A percentile compares a stretch with the other conserved stretches of the same genome.
These are phyloP conservation scores for Dermatophagoides farinae DNA, from an alignment of 1,140 invertebrate species.

Conservation along the genomic window DNA sequence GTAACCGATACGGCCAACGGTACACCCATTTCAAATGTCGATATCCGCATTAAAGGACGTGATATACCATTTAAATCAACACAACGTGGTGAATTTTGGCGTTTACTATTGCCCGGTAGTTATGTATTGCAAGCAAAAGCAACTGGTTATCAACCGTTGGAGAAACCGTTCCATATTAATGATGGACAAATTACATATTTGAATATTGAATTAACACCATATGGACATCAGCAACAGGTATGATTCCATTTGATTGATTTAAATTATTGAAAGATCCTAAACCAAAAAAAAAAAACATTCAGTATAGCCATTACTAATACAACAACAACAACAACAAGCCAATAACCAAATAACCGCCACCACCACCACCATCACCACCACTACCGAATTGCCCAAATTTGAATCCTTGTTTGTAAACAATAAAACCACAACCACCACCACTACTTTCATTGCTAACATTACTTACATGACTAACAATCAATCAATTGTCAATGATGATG, in stretches of 20 bases:
- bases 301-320: neutral
- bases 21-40: slow-evolving; percentile 56
- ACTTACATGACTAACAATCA: neutral
- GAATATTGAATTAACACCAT: neutral
- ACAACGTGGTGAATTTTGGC: slow-evolving; percentile 81
- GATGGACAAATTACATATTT: slow-evolving; percentile 8
- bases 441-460: neutral
- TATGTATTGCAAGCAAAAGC: slow-evolving; percentile 54
- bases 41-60: slow-evolving; percentile 57
- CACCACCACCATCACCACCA: neutral
- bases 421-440: neutral
- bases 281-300: neutral
- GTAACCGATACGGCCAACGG: slow-evolving; percentile 62
- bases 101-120: slow-evolving; percentile 56
- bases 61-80: slow-evolving; percentile 64
- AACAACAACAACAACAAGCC: neutral
- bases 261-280: no score
- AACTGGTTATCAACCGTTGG: slow-evolving; percentile 11
- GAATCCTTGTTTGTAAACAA: no score
- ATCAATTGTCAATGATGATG: no score
- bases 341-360: neutral
- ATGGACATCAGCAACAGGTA: neutral
- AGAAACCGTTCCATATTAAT: slow-evolving; percentile 13
- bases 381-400: neutral
- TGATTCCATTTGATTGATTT: neutral